Conservation (phyloP, 2,888 invertebrate species). For the Coelopa pilipes region DNA sequence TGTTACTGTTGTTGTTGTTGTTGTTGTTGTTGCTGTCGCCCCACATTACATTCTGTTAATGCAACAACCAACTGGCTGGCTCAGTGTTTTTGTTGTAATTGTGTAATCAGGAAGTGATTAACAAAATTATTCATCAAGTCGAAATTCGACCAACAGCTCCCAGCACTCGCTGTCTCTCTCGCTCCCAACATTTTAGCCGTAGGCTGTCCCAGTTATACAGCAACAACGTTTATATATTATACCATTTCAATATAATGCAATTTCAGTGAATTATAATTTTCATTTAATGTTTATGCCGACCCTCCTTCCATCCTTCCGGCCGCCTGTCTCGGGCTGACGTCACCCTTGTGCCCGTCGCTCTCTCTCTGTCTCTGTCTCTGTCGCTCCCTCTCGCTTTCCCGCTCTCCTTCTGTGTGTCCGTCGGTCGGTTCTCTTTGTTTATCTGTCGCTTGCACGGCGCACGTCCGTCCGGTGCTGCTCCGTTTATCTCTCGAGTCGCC, state of each 20-base stretch:
- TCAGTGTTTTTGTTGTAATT: constrained; percentile 1
- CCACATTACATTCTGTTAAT: not conserved
- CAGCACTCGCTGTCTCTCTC: not conserved
- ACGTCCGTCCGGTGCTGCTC: no score
- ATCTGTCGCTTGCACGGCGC: not conserved
- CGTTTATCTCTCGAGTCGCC: no score
- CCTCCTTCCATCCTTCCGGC: constrained; percentile 19
- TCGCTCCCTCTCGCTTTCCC: not conserved
- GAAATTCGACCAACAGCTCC: constrained; percentile 8
- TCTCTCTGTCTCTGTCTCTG: not conserved
- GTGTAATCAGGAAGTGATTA: constrained; percentile 24
- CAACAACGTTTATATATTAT: no score
- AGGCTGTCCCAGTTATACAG: not conserved
- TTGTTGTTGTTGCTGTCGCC: constrained; percentile 5
- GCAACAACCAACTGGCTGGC: no score
- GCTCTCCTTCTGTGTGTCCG: constrained; percentile 3
- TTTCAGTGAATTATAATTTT: constrained; percentile 5
- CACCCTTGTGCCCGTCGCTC: no score
- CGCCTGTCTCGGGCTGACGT: not conserved
- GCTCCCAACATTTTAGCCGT: not conserved
- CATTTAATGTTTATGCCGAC: constrained; percentile 13
- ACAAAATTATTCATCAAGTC: constrained; percentile 25
- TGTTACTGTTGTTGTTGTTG: constrained; percentile 29
- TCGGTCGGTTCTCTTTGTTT: not conserved
- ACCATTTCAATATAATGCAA: constrained; percentile 7